phyloP scores from a whole-genome alignment of 2,888 invertebrate species.

The Tinea trinotella region DNA sequence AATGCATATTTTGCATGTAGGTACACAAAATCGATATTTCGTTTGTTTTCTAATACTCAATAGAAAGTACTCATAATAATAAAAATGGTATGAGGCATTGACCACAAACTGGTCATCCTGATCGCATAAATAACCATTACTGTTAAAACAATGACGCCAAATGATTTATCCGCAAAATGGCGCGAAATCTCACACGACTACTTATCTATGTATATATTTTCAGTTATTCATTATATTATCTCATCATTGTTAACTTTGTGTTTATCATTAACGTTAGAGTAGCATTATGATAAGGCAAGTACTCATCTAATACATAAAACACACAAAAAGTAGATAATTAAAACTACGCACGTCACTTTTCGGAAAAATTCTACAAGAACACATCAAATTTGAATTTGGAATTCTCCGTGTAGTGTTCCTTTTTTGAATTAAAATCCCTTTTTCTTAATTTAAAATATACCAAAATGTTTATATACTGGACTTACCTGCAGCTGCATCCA shows the following conservation, averaged over 20 bases:
- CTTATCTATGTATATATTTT: not conserved
- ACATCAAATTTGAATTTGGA: not conserved
- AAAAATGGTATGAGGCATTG: not conserved
- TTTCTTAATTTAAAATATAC: not conserved
- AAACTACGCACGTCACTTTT: not conserved
- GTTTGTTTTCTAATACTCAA: no score
- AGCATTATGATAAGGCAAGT: conserved; percentile 1
- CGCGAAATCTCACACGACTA: not conserved
- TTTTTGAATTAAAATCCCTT: not conserved
- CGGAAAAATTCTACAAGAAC: not conserved
- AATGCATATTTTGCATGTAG: no score
- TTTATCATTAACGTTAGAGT: not conserved
- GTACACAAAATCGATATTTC: no score
- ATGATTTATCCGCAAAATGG: not conserved
- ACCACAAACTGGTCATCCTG: not conserved
- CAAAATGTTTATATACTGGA: conserved; percentile 20
- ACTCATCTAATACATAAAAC: not conserved
- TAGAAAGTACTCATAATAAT: no score
- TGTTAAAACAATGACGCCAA: no score
- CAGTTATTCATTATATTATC: not conserved
- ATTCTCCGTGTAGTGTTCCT: no score
- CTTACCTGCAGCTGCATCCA: conserved; percentile 59
- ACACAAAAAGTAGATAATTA: not conserved
- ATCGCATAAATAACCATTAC: no score
- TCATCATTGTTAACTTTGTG: not conserved